These are phyloP conservation scores for Oscheius sp. DNA, from an alignment of 2,888 invertebrate genomes.

Conservation along the genomic window DNA sequence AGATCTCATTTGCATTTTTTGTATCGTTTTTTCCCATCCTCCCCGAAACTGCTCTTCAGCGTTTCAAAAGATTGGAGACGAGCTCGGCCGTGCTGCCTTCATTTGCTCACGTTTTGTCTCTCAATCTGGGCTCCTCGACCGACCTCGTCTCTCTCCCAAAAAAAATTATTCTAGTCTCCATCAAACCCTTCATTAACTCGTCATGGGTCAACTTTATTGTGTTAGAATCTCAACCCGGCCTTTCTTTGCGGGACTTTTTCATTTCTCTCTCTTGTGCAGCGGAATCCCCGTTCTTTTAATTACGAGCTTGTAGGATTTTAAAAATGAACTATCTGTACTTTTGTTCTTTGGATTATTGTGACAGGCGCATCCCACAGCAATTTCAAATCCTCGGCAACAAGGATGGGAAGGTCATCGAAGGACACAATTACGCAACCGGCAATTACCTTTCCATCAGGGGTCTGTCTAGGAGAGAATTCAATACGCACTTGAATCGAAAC, in stretches of 20 bases:
- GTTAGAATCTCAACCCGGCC: slow-evolving; percentile 14
- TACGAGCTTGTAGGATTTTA: not conserved
- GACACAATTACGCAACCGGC: too few relatives aligned
- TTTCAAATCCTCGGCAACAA: too few relatives aligned
- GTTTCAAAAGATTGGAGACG: not conserved
- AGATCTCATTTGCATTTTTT: not conserved
- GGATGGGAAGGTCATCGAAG: not conserved
- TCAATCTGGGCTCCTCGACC: slow-evolving; percentile 12
- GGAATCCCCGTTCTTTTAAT: not conserved
- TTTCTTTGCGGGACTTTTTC: slow-evolving; percentile 13
- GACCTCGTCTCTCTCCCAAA: not conserved
- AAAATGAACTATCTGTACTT: too few relatives aligned
- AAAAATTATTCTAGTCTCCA: not conserved
- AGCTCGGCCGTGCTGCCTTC: slow-evolving; percentile 19
- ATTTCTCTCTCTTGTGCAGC: not conserved
- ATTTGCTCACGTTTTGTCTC: slow-evolving; percentile 15
- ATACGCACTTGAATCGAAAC: too few relatives aligned
- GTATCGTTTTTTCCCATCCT: not conserved
- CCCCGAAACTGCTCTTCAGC: not conserved
- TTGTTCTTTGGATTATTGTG: not conserved
- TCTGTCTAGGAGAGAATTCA: too few relatives aligned
- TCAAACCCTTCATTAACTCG: not conserved
- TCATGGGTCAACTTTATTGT: slow-evolving; percentile 13
- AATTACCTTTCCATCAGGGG: too few relatives aligned
- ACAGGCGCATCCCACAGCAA: not conserved